Conservation (phyloP, 2,888 invertebrate genomes). For the Furcula furcula region DNA sequence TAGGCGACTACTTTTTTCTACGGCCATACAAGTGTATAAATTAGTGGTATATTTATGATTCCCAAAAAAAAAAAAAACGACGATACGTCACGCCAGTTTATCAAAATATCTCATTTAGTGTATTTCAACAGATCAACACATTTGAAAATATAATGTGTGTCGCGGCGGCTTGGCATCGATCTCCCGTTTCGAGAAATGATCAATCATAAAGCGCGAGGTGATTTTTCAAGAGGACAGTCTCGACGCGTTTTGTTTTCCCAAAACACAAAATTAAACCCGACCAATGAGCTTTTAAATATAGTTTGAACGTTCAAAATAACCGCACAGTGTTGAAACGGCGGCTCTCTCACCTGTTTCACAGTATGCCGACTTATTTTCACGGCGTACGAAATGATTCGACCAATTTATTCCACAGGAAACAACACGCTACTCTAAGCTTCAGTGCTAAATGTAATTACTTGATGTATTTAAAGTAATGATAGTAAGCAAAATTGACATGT, state of each 20-base stretch:
- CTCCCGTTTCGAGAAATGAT: constrained; percentile 73
- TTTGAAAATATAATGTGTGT: constrained; percentile 45
- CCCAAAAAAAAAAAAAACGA: constrained; percentile 34
- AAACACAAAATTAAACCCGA: constrained; percentile 59
- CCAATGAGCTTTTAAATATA: constrained; percentile 61
- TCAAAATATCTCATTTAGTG: constrained; percentile 54
- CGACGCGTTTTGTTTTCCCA: constrained; percentile 69
- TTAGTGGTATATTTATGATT: constrained; percentile 29
- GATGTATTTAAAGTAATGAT: too few species aligned
- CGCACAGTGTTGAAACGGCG: constrained; percentile 57
- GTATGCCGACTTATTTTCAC: constrained; percentile 38
- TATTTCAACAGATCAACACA: constrained; percentile 71
- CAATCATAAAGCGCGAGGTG: constrained; percentile 75
- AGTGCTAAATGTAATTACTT: constrained; percentile 8
- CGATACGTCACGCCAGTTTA: constrained; percentile 44
- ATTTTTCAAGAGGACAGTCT: constrained; percentile 69
- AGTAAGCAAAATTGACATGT: too few species aligned
- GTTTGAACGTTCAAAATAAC: constrained; percentile 58
- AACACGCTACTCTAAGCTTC: constrained; percentile 17
- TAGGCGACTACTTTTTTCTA: constrained; percentile 7
- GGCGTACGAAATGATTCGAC: constrained; percentile 35
- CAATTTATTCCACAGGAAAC: constrained; percentile 24
- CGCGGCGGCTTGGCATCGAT: constrained; percentile 29
- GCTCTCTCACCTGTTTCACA: constrained; percentile 56
- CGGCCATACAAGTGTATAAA: constrained; percentile 9